These are phyloP conservation scores for Tenrec ecaudatus DNA, from an alignment of 2,113 vertebrate species.

Conservation along the genomic window DNA sequence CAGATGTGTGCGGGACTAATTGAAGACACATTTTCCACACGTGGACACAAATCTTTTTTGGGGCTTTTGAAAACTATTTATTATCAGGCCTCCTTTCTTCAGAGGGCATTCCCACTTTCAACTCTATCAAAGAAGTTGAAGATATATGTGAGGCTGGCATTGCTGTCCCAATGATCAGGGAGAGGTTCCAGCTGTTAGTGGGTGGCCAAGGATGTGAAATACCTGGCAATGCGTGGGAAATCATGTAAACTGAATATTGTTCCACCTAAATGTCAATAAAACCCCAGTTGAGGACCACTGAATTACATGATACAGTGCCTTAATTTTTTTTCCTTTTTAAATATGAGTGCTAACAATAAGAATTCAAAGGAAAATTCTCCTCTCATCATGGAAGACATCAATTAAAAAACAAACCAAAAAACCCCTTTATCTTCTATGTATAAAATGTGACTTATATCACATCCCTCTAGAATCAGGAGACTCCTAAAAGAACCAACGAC, in stretches of 20 bases:
- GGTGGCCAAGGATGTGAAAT: background rate
- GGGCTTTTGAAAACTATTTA: slow-evolving; percentile 40
- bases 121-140: slow-evolving; percentile 24
- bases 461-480: slow-evolving; percentile 47
- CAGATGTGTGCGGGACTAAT: background rate
- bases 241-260: background rate
- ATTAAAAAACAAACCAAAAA: no score
- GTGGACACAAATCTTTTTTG: background rate
- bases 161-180: background rate
- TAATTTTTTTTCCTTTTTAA: background rate
- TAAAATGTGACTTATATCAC: slow-evolving; percentile 29
- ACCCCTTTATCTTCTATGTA: background rate
- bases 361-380: slow-evolving; percentile 40
- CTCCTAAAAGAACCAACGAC: slow-evolving; percentile 59
- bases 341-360: background rate
- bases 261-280: background rate
- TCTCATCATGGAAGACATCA: background rate
- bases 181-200: background rate
- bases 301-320: background rate
- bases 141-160: background rate
- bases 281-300: background rate
- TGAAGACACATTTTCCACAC: background rate
- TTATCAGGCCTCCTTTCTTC: background rate
- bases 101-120: background rate
- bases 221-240: background rate